A percentile compares a stretch with the other conserved stretches of the same genome.
phyloP scores from a whole-genome alignment of 2,888 invertebrate genomes.

The Orthosia gracilis region DNA sequence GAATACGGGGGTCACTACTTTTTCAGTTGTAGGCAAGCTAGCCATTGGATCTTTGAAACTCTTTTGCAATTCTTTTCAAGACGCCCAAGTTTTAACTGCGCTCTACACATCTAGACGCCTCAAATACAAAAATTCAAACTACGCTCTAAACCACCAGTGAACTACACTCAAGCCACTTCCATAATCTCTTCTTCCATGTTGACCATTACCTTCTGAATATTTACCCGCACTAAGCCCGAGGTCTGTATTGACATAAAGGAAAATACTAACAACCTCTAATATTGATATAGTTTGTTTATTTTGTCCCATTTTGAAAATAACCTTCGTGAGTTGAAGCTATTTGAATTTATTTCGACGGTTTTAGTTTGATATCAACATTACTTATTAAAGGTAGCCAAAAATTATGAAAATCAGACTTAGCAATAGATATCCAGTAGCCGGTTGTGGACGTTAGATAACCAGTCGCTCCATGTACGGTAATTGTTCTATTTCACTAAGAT shows the following conservation, averaged over 20 bases:
- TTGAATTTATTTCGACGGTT: constrained; percentile 52
- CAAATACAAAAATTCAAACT: neutral
- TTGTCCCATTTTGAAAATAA: constrained; percentile 52
- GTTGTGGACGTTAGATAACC: too few species aligned
- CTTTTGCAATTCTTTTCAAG: neutral
- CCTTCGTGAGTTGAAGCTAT: constrained; percentile 60
- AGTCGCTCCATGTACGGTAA: too few species aligned
- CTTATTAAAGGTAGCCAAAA: too few species aligned
- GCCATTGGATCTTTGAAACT: neutral
- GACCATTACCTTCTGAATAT: constrained; percentile 59
- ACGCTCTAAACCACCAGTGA: accelerated
- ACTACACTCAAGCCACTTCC: constrained; percentile 36
- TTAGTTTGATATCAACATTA: too few species aligned
- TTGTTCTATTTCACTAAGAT: too few species aligned
- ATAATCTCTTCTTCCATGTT: neutral
- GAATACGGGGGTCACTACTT: too few species aligned
- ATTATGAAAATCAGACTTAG: too few species aligned
- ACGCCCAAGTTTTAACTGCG: too few species aligned
- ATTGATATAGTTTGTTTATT: constrained; percentile 63
- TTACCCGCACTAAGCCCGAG: constrained; percentile 57
- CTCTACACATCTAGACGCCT: too few species aligned
- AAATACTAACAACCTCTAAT: constrained; percentile 61
- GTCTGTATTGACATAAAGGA: constrained; percentile 67
- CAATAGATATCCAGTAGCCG: too few species aligned
- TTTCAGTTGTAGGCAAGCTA: too few species aligned